These are phyloP conservation scores for Allacma fusca DNA, from an alignment of 2,888 invertebrate genomes.

Conservation along the genomic window DNA sequence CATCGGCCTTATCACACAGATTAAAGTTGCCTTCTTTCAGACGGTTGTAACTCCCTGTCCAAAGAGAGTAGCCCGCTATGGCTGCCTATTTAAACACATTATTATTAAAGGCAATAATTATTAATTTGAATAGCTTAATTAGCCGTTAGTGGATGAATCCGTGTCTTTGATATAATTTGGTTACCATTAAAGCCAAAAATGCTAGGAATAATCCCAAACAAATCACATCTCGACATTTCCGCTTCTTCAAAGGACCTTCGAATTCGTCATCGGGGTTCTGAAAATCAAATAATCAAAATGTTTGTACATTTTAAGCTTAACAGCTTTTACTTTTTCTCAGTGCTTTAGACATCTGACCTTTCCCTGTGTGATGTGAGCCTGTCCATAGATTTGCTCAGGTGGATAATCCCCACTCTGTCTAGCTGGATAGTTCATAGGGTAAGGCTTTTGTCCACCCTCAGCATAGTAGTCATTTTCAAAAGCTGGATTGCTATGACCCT, in stretches of 20 bases:
- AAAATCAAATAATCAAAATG: not conserved
- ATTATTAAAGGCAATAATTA: not conserved
- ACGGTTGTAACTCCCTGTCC: slow-evolving; percentile 69
- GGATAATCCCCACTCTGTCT: too few species aligned
- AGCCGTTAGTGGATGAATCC: too few species aligned
- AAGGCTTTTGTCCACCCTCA: not conserved
- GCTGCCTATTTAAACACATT: slow-evolving; percentile 63
- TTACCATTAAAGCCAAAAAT: slow-evolving; percentile 70
- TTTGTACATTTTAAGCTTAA: too few species aligned
- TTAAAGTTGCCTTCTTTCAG: slow-evolving; percentile 63
- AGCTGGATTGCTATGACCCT: not conserved
- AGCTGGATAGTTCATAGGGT: too few species aligned
- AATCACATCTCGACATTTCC: slow-evolving; percentile 69
- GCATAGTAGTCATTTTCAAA: not conserved
- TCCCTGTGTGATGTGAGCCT: too few species aligned
- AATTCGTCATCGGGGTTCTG: not conserved
- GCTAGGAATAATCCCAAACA: slow-evolving; percentile 68
- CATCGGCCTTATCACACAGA: not conserved
- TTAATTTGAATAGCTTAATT: too few species aligned
- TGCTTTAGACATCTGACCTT: too few species aligned
- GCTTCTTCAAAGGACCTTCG: slow-evolving; percentile 54
- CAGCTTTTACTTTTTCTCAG: too few species aligned
- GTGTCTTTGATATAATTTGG: slow-evolving; percentile 56
- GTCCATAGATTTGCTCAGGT: too few species aligned
- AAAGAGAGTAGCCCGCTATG: slow-evolving; percentile 66